Evolutionary conservation across 2,113 vertebrate species (phyloP).

Genomic region (Pomatorhinus ruficollis): DNA sequence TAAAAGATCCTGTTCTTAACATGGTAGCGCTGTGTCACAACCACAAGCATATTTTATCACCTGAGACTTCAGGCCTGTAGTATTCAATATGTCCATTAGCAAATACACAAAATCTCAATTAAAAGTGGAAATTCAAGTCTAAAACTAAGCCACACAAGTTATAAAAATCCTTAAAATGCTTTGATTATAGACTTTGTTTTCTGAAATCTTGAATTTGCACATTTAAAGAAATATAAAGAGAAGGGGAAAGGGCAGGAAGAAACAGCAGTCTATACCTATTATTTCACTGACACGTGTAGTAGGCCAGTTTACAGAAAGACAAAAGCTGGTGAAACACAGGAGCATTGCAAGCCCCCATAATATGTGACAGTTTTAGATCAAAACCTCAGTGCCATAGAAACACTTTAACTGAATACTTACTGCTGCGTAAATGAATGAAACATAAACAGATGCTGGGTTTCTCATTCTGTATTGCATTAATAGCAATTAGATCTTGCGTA

Average conservation of each 20-base stretch:
- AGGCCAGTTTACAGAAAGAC: neutral
- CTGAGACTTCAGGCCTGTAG: neutral
- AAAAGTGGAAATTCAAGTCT: neutral
- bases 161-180: neutral
- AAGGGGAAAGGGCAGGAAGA: neutral
- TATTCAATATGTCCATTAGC: neutral
- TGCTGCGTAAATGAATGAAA: neutral
- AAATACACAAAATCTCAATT: neutral
- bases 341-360: neutral
- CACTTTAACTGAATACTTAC: neutral
- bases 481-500: neutral
- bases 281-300: neutral
- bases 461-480: neutral
- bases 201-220: neutral
- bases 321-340: neutral
- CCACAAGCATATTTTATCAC: neutral
- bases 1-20: slow-evolving; percentile 1
- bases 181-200: neutral
- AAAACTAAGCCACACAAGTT: neutral
- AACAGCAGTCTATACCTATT: neutral
- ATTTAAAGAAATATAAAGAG: neutral
- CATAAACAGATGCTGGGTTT: neutral
- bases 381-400: neutral
- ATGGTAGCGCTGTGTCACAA: neutral
- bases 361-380: neutral